Base-by-base conservation (phyloP, 2,797 vertebrate genomes). In the Melanotaenia pygmaea region DNA sequence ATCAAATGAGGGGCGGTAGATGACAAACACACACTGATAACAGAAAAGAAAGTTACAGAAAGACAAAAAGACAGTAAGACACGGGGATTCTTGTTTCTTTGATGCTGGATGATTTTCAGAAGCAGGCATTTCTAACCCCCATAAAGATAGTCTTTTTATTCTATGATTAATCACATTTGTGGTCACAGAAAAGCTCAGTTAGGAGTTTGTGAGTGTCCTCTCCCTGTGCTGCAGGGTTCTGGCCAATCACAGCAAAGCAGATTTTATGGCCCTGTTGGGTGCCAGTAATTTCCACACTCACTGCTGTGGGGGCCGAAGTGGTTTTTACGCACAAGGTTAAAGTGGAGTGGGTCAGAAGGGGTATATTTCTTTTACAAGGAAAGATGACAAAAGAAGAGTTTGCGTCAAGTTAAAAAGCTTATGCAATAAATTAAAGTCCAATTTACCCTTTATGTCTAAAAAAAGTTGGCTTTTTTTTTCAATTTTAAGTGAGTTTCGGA, bases 191-290 rank as follows among this genome's bases (percentile, higher is more conserved):
- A 12, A 35, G 37, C n/a, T 51, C 35, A 34, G 80, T 91, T 73
- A 88, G 85, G 61, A 60, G 73, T 54, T 26, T 70, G 18, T 43
- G 43, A 68, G 61, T 58, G 53, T 3, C 79, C 89, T 72, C 77
- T 79, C 86, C 78, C 62, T 74, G 74, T 26, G 79, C 54, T 45
- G 58, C 61, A 24, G 56, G 67, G 51, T 74, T 66, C 70, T 79
- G 81, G 59, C 94, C 94, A 95, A 95, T 95, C 91, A 92, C 82
- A 79, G n/a, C 7, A 26, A 32, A 79, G 83, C 72, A 76, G 69
- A 83, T 80, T 85, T 85, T 79, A 81, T 60, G 54, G 73, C 24
- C 63, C 65, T 65, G 18, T 26, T 64, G 83, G 81, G 76, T 77
- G 84, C 53, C 58, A 72, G 86, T 89, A 77, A 76, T 78, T 83